Evolutionary conservation across 2,888 invertebrate genomes (phyloP).

Genomic region (Polymixis flavicincta): DNA sequence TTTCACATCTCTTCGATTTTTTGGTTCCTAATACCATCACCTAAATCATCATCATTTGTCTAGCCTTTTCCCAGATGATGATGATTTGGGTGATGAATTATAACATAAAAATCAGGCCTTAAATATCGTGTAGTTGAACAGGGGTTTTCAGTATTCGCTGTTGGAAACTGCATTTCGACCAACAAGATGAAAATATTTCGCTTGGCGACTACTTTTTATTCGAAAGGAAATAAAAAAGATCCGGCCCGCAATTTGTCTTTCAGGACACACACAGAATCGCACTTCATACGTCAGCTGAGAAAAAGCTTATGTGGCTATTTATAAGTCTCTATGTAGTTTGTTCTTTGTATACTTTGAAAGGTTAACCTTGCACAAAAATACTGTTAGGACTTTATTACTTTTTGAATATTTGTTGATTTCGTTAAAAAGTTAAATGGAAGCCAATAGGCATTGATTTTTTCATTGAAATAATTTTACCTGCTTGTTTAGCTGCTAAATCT

Average conservation of each 20-base stretch:
- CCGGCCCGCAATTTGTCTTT: conserved; percentile 30
- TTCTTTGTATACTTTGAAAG: conserved; percentile 22
- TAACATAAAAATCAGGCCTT: neutral
- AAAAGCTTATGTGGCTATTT: conserved; percentile 43
- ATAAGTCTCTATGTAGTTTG: conserved; percentile 25
- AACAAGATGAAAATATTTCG: conserved; percentile 29
- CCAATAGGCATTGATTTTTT: neutral
- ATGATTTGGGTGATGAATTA: too few species aligned
- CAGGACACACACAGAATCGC: conserved; percentile 33
- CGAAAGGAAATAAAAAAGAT: conserved; percentile 38
- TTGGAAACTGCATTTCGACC: conserved; percentile 21
- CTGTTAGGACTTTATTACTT: neutral
- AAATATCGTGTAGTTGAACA: neutral
- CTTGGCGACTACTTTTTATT: conserved; percentile 32
- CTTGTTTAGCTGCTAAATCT: neutral
- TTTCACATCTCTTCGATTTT: too few species aligned
- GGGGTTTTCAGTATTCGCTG: neutral
- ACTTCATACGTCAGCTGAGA: conserved; percentile 41
- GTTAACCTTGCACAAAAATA: conserved; percentile 9
- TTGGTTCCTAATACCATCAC: neutral
- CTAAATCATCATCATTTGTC: too few species aligned
- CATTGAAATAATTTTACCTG: neutral
- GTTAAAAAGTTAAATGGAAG: neutral
- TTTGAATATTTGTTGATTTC: neutral
- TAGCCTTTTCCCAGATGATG: too few species aligned